Percentiles rank a stretch among this genome's conserved stretches.
Conservation (phyloP, 2,113 vertebrate species). For the Dasyurus viverrinus region DNA sequence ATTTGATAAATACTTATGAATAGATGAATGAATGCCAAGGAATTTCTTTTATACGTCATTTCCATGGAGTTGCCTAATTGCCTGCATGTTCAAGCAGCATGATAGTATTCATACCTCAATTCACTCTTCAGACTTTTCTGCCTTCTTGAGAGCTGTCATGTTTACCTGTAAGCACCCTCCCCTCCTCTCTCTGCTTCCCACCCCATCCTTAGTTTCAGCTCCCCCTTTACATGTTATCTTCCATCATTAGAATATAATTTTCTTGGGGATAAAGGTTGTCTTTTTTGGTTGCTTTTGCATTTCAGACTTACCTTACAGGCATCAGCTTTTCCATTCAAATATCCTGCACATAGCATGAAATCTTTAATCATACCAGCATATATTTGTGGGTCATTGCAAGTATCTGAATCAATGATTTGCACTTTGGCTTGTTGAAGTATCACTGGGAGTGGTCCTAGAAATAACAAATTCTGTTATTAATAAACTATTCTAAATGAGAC, state of each 20-base stretch:
- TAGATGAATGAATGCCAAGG: neutral
- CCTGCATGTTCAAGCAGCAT: neutral
- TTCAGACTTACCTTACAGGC: slow-evolving; percentile 85
- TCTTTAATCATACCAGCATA: slow-evolving; percentile 72
- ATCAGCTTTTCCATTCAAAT: slow-evolving; percentile 84
- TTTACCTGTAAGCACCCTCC: neutral
- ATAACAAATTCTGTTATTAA: slow-evolving; percentile 2
- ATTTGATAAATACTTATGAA: neutral
- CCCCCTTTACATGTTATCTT: neutral
- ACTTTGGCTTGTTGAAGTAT: slow-evolving; percentile 85
- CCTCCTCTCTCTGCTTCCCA: neutral
- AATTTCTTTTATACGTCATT: neutral
- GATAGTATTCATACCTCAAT: neutral
- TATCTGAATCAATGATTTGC: slow-evolving; percentile 87
- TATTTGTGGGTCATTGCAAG: slow-evolving; percentile 77
- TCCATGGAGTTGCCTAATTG: neutral
- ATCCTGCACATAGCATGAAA: slow-evolving; percentile 86
- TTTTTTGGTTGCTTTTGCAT: neutral
- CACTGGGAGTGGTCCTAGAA: slow-evolving; percentile 45
- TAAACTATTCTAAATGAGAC: neutral
- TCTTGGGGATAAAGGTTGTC: neutral
- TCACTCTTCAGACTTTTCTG: neutral
- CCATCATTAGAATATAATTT: slow-evolving; percentile 21
- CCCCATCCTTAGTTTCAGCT: neutral
- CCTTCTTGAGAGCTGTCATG: neutral